Base-by-base conservation (phyloP, 2,113 vertebrate species). In the Myanophis thanlyinensis region DNA sequence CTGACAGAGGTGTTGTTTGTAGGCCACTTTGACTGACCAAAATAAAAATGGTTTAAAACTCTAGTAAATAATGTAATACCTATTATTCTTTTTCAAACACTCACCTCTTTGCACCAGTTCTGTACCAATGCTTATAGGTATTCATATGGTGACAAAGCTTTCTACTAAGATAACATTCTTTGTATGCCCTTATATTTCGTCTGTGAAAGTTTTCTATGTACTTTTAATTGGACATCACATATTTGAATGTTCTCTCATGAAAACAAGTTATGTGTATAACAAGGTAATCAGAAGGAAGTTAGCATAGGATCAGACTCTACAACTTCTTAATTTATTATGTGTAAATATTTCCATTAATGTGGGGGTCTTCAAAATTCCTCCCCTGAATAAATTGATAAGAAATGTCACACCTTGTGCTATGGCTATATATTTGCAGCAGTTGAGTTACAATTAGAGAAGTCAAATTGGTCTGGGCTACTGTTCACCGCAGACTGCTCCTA, bases 401-500 rank as follows among this genome's bases (percentile, higher is more conserved):
- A 48, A 86, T 48, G 25, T 25, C 13, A 48, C 15, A 51, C 85
- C 47, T 35, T 46, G 86, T 40, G 23, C 40, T 92, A n/a, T 86
- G 87, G 46, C 30, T 35, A 15, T 7, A 27, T 44, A 40, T 44
- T 88, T 59, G 56, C 35, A 30, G 86, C 35, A 18, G 5, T 25
- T 87, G 46, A 15, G 30, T 49, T 92, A 13, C 80, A 56, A 48
- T 91, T 35, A 87, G 44, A 86, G 30, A 20, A 91, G 47, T 62
- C 90, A 91, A 62, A 91, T 48, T 91, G 90, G 35, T 91, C 44
- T 91, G 90, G 46, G 85, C 46, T 54, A 48, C 47, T 88, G 23
- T 92, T 49, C 86, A 92, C n/a, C 3, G 35, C 85, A 49, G 35
- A 87, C n/a, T 54, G 86, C 84, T 91, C 90, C 53, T 62, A 56